Percentiles rank a stretch among this genome's conserved stretches.
Evolutionary conservation across 2,888 invertebrate genomes (phyloP).

Genomic region (Heliconius ethilla): DNA sequence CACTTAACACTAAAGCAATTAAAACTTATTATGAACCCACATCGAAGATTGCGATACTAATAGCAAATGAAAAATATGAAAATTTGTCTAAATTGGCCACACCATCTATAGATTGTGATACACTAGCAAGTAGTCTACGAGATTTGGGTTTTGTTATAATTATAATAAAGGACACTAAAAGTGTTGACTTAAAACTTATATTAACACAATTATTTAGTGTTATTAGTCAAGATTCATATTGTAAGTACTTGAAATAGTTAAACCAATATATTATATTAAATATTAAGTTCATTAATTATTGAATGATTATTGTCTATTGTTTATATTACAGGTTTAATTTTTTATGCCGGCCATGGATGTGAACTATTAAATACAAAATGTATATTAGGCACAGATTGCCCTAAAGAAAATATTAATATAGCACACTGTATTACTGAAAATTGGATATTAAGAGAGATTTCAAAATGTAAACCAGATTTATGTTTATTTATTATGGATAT

Average conservation of each 20-base stretch:
- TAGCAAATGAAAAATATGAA: constrained; percentile 72
- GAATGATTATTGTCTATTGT: no score
- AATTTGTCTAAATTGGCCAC: constrained; percentile 69
- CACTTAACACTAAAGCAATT: constrained; percentile 55
- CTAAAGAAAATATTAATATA: constrained; percentile 63
- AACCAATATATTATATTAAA: background rate
- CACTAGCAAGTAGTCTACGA: constrained; percentile 62
- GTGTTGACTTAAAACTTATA: constrained; percentile 56
- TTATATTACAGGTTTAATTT: constrained; percentile 73
- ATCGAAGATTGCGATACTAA: constrained; percentile 71
- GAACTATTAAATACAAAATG: constrained; percentile 76
- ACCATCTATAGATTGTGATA: constrained; percentile 71
- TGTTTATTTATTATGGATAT: constrained; percentile 81
- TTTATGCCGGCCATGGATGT: constrained; percentile 82
- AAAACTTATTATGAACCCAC: constrained; percentile 64
- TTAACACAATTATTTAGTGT: constrained; percentile 57
- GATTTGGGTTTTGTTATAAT: constrained; percentile 68
- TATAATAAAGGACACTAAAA: constrained; percentile 62
- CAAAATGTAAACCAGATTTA: constrained; percentile 70
- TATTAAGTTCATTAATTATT: background rate
- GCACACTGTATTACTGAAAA: constrained; percentile 76
- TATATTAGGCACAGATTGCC: constrained; percentile 76
- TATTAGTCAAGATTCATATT: constrained; percentile 71
- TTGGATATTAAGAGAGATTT: constrained; percentile 68
- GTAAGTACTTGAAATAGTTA: constrained; percentile 57